Evolutionary conservation across 2,113 vertebrate genomes (phyloP).

Genomic region (Eidolon helvum): DNA sequence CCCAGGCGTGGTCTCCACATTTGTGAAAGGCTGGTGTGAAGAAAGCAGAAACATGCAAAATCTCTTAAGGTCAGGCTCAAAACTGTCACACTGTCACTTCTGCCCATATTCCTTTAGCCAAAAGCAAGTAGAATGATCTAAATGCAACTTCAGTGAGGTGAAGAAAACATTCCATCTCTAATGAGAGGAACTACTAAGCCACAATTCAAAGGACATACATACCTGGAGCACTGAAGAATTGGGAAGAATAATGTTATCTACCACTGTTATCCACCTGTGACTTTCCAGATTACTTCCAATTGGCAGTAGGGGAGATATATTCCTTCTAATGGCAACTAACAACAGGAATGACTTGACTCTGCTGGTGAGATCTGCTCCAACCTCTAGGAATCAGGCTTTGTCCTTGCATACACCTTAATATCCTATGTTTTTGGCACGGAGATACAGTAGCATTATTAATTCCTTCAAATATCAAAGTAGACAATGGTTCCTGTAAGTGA

Average conservation of each 20-base stretch:
- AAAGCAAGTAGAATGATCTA: not conserved
- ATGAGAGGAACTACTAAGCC: not conserved
- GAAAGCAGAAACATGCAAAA: not conserved
- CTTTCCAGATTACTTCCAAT: not conserved
- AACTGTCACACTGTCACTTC: not conserved
- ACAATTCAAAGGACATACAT: not conserved
- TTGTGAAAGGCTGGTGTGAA: not conserved
- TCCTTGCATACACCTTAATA: not conserved
- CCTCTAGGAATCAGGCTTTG: not conserved
- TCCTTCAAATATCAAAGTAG: not conserved
- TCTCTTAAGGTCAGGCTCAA: not conserved
- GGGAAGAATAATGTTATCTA: not conserved
- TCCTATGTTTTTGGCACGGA: not conserved
- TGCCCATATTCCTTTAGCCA: not conserved
- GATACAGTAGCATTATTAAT: not conserved
- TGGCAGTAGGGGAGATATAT: not conserved
- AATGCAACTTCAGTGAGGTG: not conserved
- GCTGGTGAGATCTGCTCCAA: not conserved
- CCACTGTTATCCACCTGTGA: not conserved
- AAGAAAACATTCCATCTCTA: not conserved
- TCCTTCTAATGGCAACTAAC: not conserved
- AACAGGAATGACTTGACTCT: not conserved
- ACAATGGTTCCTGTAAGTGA: not conserved
- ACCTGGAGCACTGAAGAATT: not conserved
- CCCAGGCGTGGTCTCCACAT: not conserved